These are phyloP conservation scores for Scaptomyza hsui DNA, from an alignment of 1,140 invertebrate species.

Conservation along the genomic window DNA sequence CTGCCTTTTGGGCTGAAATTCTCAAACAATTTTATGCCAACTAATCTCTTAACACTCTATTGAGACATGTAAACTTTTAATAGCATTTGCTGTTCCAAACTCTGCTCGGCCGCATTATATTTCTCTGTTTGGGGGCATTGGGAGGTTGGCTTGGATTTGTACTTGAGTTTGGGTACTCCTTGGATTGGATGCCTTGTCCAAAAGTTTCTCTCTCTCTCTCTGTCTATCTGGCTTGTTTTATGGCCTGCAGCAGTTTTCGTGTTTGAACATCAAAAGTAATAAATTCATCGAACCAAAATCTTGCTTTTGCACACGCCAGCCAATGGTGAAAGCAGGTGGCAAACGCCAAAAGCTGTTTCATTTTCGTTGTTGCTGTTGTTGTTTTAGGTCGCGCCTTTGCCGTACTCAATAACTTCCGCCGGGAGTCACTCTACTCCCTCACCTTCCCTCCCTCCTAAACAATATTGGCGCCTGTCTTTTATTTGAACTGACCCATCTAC, in stretches of 20 bases:
- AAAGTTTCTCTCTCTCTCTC: conserved; percentile 39
- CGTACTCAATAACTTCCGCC: conserved; percentile 57
- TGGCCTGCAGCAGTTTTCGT: conserved; percentile 80
- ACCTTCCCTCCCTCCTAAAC: background rate
- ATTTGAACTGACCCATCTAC: conserved; percentile 21
- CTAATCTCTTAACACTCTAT: conserved; percentile 82
- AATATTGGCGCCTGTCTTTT: conserved; percentile 27
- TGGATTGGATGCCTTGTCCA: conserved; percentile 22
- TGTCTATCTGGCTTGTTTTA: conserved; percentile 58
- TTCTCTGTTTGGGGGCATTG: no score
- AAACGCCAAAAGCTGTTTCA: conserved; percentile 4
- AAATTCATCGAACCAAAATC: conserved; percentile 77
- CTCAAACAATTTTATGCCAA: conserved; percentile 69
- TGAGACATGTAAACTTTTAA: conserved; percentile 82
- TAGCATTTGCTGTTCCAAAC: conserved; percentile 67
- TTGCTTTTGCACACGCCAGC: conserved; percentile 33
- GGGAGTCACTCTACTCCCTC: no score
- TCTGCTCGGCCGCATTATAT: conserved; percentile 12
- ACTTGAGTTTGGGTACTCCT: conserved; percentile 5
- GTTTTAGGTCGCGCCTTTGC: conserved; percentile 64
- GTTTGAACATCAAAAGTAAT: conserved; percentile 82
- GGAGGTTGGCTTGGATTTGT: no score
- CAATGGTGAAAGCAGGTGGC: conserved; percentile 35
- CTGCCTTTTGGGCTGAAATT: conserved; percentile 38
- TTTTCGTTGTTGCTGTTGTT: conserved; percentile 41